A percentile compares a stretch with the other conserved stretches of the same genome.
Conservation (phyloP, 2,113 vertebrate genomes). For the Scortum barcoo region DNA sequence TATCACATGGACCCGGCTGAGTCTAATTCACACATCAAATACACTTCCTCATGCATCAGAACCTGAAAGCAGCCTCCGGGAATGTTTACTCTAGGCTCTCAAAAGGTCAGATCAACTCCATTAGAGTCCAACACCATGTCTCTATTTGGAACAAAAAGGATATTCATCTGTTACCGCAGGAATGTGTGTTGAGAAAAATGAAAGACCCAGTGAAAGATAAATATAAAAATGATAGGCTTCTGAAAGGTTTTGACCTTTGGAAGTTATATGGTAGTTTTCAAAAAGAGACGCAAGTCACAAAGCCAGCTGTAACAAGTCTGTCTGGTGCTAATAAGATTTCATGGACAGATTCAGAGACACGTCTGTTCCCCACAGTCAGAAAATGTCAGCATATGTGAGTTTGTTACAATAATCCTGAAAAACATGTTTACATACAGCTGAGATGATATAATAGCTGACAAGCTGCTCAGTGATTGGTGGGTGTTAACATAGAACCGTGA, state of each 20-base stretch:
- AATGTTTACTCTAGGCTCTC: slow-evolving; percentile 38
- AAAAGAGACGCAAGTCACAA: slow-evolving; percentile 30
- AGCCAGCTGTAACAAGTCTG: slow-evolving; percentile 58
- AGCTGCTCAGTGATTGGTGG: slow-evolving; percentile 25
- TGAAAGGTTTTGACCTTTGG: slow-evolving; percentile 10
- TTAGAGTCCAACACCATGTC: slow-evolving; percentile 8
- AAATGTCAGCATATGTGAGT: slow-evolving; percentile 30
- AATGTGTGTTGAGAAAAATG: slow-evolving; percentile 27
- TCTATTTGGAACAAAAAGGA: slow-evolving; percentile 4
- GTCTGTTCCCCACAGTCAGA: slow-evolving; percentile 15
- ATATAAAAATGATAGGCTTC: not conserved
- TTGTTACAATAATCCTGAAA: slow-evolving; percentile 31
- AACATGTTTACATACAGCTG: slow-evolving; percentile 40
- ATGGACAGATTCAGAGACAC: slow-evolving; percentile 10
- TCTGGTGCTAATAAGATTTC: slow-evolving; percentile 16
- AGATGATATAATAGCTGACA: slow-evolving; percentile 29
- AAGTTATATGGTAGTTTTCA: not conserved
- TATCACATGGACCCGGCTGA: slow-evolving; percentile 36
- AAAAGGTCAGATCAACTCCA: slow-evolving; percentile 13
- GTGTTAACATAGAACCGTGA: slow-evolving; percentile 31
- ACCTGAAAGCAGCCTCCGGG: slow-evolving; percentile 28
- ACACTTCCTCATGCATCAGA: slow-evolving; percentile 64
- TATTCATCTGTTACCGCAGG: slow-evolving; percentile 8
- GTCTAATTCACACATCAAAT: slow-evolving; percentile 37
- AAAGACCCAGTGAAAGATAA: not conserved